Conservation (phyloP, 2,113 vertebrate genomes). For the Rhipidura dahli region DNA sequence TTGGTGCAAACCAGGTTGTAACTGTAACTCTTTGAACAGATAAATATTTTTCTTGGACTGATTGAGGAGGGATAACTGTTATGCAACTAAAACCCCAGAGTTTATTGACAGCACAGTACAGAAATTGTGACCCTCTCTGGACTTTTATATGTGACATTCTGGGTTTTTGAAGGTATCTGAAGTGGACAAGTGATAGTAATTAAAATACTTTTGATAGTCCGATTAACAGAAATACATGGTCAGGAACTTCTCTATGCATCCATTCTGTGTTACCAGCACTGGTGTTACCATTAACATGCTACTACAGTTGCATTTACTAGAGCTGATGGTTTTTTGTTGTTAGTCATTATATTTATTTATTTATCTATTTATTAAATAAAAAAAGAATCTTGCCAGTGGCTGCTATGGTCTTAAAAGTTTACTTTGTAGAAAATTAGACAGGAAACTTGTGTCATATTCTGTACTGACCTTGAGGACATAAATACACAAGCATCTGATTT, state of each 20-base stretch:
- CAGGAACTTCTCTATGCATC: background rate
- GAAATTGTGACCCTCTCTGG: background rate
- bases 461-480: background rate
- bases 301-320: background rate
- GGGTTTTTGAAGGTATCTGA: background rate
- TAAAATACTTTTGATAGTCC: background rate
- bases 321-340: background rate
- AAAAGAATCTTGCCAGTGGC: background rate
- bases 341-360: background rate
- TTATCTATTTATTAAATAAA: background rate
- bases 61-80: background rate
- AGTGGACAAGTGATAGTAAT: background rate
- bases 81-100: background rate
- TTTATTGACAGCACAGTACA: background rate
- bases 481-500: background rate
- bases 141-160: background rate
- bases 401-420: background rate
- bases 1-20: background rate
- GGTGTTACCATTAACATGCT: background rate
- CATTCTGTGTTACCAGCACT: background rate
- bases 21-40: background rate
- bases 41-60: background rate
- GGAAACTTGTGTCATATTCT: constrained; percentile 29
- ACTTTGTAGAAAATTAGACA: constrained; percentile 19
- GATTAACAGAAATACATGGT: background rate